Conservation (phyloP, 2,888 invertebrate species). For the Chydorus sphaericus region DNA sequence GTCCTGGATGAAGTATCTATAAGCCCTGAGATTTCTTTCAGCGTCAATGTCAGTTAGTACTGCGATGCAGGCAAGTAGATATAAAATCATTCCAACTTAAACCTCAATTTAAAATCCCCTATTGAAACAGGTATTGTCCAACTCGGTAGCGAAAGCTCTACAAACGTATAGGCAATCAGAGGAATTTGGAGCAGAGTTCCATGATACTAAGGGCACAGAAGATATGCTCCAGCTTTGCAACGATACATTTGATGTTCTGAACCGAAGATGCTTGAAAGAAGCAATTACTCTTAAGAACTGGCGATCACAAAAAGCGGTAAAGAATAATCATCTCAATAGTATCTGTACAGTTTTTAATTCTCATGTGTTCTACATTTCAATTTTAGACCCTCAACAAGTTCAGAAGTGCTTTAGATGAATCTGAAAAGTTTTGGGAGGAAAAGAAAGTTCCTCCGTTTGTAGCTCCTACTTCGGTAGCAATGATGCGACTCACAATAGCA, state of each 20-base stretch:
- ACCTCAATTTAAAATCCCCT: too few relatives aligned
- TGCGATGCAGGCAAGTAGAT: too few relatives aligned
- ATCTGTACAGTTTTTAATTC: not conserved
- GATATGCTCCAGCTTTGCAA: not conserved
- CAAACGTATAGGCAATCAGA: not conserved
- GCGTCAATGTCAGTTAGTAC: too few relatives aligned
- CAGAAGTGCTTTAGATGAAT: not conserved
- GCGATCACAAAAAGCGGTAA: not conserved
- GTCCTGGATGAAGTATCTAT: too few relatives aligned
- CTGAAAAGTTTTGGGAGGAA: not conserved
- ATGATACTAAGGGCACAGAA: not conserved
- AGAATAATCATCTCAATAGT: not conserved
- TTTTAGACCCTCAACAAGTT: not conserved
- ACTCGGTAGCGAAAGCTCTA: not conserved
- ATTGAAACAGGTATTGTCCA: constrained; percentile 1
- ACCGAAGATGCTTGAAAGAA: not conserved
- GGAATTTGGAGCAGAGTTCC: not conserved
- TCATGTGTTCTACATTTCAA: not conserved
- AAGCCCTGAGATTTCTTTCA: too few relatives aligned
- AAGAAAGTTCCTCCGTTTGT: not conserved
- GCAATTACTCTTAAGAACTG: not conserved
- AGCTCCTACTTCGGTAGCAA: not conserved
- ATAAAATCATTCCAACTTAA: too few relatives aligned
- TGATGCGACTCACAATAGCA: not conserved
- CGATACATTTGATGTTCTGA: not conserved